Evolutionary conservation across 2,888 invertebrate species (phyloP).

Genomic region (Syrphus vitripennis): DNA sequence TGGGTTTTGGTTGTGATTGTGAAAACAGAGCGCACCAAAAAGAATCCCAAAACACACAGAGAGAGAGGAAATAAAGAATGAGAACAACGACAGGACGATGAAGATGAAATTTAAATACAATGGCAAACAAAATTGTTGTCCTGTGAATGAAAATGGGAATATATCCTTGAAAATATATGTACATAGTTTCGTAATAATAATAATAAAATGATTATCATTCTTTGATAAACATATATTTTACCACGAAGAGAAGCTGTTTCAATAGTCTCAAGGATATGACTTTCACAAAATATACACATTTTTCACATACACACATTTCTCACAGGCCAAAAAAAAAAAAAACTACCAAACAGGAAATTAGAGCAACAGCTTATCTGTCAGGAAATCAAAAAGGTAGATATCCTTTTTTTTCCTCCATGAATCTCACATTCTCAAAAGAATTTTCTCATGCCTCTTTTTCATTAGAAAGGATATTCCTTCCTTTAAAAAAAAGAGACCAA

Average conservation of each 20-base stretch:
- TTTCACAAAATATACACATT: background rate
- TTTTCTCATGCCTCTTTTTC: background rate
- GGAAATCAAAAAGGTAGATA: background rate
- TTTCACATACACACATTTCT: background rate
- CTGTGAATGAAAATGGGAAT: background rate
- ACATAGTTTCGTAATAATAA: conserved; percentile 30
- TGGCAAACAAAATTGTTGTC: background rate
- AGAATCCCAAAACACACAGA: background rate
- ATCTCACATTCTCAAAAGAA: background rate
- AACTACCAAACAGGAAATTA: background rate
- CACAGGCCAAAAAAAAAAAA: background rate
- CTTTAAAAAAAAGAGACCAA: background rate
- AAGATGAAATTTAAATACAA: background rate
- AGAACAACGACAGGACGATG: background rate
- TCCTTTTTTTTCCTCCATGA: background rate
- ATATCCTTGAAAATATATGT: conserved; percentile 49
- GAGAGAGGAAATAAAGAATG: conserved; percentile 18
- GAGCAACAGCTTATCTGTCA: conserved; percentile 51
- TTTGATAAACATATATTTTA: conserved; percentile 11
- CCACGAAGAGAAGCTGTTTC: conserved; percentile 17
- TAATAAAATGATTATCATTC: conserved; percentile 23
- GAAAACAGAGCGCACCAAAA: background rate
- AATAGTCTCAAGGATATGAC: conserved; percentile 30
- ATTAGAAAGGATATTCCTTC: background rate
- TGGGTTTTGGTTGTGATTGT: background rate